Base-by-base conservation (phyloP, 1,140 invertebrate species). In the Ceratoteleas bidentatus region DNA sequence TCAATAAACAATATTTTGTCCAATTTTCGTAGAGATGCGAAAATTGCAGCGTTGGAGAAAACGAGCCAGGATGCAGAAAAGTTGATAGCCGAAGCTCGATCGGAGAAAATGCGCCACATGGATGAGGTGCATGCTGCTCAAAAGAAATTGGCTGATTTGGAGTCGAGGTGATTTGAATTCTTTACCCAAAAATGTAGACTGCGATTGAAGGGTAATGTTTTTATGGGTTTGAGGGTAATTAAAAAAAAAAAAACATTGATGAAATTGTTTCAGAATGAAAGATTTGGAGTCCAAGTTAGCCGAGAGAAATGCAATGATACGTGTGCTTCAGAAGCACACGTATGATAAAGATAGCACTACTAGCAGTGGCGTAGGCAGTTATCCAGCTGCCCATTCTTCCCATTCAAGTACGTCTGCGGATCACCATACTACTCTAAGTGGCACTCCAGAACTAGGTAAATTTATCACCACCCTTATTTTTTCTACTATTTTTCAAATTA, bases 261-360 rank as follows among this genome's bases (percentile, higher is more conserved):
- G 24, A 24, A 52, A 16, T 64, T 56, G 80, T 87, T 87, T 6
- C 84, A 97, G 96, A 87, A 93, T 97, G 64, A 97, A 97, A 91
- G 96, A 97, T 90, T 88, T 97, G 47, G 96, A 98, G 90, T 96
- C 96, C 0, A 96, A 97, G 87, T 92, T 98, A 60, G 96, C 96
- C 0, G 96, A 98, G 89, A 94, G 95, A 77, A 96, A 98, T 88
- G 96, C 96, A 0, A 97, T 98, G 96, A 97, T 98, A 75, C 94
- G 95, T 79, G 96, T 97, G 3, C 92, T 98, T 13, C 96, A 97
- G 87, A 96, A 96, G 82, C 95, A 96, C 86, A 95, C 94, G 0
- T 94, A 94, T 40, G 94, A 94, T 70, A 94, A 94, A 84, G 94
- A 94, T 64, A 93, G 93, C 47, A 92, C 92, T n/a, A 92, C 90